phyloP scores from a whole-genome alignment of 2,113 vertebrate species.

The Bubo scandiacus region DNA sequence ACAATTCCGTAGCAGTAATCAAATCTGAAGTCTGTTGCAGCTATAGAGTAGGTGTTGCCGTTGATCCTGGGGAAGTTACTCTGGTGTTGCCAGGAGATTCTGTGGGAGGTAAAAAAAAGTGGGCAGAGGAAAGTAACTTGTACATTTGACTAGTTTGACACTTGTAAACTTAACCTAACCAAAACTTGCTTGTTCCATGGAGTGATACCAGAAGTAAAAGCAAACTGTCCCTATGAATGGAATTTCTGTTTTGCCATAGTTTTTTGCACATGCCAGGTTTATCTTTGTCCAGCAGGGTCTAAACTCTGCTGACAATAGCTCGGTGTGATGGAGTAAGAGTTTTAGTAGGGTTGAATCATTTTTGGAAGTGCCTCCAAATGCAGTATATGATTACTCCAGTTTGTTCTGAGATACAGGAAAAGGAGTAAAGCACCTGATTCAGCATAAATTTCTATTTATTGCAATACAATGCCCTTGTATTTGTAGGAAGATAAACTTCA shows the following conservation, averaged over 20 bases:
- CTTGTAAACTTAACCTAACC: neutral
- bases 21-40: neutral
- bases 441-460: slow-evolving; percentile 1
- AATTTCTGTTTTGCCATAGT: neutral
- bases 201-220: neutral
- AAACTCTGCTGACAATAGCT: neutral
- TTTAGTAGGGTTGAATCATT: neutral
- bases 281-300: neutral
- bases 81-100: neutral
- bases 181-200: neutral
- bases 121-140: neutral
- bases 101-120: neutral
- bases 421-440: slow-evolving; percentile 1
- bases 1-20: neutral
- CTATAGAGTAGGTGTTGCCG: neutral
- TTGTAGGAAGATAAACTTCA: slow-evolving; percentile 55
- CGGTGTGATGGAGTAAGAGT: neutral
- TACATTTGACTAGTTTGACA: neutral
- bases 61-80: neutral
- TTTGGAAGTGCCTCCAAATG: neutral
- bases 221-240: neutral
- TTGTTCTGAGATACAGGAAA: neutral
- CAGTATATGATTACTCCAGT: neutral
- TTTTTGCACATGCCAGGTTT: neutral
- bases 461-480: neutral